Percentiles rank a stretch among this genome's conserved stretches.
Evolutionary conservation across 2,113 vertebrate genomes (phyloP).

Genomic region (Rafetus swinhoei): DNA sequence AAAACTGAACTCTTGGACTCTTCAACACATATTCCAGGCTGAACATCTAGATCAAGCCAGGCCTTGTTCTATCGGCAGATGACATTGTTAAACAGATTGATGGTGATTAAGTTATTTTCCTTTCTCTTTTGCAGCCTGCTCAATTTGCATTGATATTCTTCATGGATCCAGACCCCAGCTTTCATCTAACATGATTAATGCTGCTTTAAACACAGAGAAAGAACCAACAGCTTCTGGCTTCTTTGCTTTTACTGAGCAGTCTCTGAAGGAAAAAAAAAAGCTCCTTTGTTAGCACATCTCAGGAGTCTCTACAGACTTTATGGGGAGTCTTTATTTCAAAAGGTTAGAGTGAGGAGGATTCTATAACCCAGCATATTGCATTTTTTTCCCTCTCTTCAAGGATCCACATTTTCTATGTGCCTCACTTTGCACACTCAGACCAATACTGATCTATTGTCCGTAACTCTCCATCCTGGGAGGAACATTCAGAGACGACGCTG

Average conservation of each 20-base stretch:
- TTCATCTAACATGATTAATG: conserved; percentile 50
- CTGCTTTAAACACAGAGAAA: conserved; percentile 39
- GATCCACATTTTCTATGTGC: rapidly evolving
- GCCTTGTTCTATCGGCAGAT: not conserved
- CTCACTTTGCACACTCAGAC: rapidly evolving
- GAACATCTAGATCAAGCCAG: rapidly evolving
- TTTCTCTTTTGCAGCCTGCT: conserved; percentile 19
- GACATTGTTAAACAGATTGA: not conserved
- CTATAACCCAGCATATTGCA: rapidly evolving
- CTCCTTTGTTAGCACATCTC: conserved; percentile 49
- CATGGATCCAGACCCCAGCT: conserved; percentile 20
- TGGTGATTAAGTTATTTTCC: not conserved
- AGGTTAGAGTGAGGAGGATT: rapidly evolving
- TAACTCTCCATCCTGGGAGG: not conserved
- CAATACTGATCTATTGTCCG: not conserved
- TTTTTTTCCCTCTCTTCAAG: not conserved
- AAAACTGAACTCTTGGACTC: rapidly evolving
- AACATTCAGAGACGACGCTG: not conserved
- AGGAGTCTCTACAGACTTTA: not conserved
- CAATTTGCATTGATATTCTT: conserved; percentile 11
- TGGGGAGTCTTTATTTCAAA: not conserved
- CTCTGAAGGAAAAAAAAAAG: not conserved
- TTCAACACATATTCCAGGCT: rapidly evolving
- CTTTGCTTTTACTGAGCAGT: conserved; percentile 41
- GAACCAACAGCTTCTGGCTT: conserved; percentile 55